phyloP scores from a whole-genome alignment of 2,888 invertebrate genomes.

The Cantharis nigra region DNA sequence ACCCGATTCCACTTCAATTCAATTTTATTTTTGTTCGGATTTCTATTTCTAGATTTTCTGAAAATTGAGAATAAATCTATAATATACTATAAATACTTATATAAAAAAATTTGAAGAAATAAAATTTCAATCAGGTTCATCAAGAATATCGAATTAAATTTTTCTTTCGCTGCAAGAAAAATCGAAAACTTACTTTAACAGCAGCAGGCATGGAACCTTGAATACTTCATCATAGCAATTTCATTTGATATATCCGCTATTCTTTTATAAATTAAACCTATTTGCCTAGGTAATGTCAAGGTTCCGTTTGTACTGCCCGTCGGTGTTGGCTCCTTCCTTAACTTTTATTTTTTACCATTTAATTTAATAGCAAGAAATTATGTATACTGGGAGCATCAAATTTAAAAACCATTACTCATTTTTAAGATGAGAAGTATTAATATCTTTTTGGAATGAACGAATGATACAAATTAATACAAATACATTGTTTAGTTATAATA shows the following conservation, averaged over 20 bases:
- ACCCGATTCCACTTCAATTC: background rate
- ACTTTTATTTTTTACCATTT: background rate
- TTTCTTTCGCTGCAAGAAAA: background rate
- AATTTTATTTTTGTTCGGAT: too few species aligned
- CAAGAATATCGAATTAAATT: background rate
- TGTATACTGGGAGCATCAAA: background rate
- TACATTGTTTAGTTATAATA: slow-evolving; percentile 32
- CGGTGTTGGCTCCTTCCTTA: background rate
- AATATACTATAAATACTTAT: too few species aligned
- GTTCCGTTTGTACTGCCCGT: background rate
- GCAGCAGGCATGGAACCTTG: background rate
- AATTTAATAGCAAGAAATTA: background rate
- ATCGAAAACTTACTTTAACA: background rate
- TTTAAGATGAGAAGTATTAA: background rate
- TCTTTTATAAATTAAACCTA: background rate
- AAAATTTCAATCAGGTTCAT: too few species aligned
- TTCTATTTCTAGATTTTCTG: background rate
- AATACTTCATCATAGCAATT: background rate
- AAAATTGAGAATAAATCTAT: background rate
- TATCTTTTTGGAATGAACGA: background rate
- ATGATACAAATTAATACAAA: slow-evolving; percentile 29
- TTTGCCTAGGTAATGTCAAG: background rate
- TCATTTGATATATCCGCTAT: background rate
- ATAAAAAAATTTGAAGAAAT: too few species aligned
- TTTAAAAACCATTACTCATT: slow-evolving; percentile 5